Base-by-base conservation (phyloP, 2,888 invertebrate species). In the Hyposoter dolosus region DNA sequence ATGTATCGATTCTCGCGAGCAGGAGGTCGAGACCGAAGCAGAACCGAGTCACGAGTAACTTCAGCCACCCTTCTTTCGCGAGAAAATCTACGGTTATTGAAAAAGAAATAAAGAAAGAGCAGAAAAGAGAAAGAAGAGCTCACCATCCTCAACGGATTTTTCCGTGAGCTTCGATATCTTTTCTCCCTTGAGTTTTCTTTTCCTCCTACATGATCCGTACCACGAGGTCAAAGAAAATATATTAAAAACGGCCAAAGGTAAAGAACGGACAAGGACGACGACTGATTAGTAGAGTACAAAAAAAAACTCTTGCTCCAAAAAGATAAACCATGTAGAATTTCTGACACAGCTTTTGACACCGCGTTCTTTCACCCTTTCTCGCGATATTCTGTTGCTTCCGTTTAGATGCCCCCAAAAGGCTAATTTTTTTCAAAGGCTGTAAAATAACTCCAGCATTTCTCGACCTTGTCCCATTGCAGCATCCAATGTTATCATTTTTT, bases 1-100 rank as follows among this genome's bases (percentile, higher is more conserved):
- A 78, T 79, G 74, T 82, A 84, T 84, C 77, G 84, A 82, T 84
- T 84, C 47, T 60, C 32, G 47, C 53, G 12, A 43, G 63, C 47
- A 71, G 53, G 47, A 74, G 72, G 76, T 6, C 35, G 63, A 72
- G 72, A 40, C 72, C 28, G 50, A 63, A 68, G 63, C 76, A 50
- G 35, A 45, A 43, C 19, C 35, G 28, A 74, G 56, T 74, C 81
- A 43, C 35, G 28, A 32, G 47, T 75, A 79, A 78, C 77, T 72
- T 63, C 66, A 10, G 75, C 71, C 66, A 74, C 63, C 82, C 75
- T 69, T 72, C 75, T 75, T 81, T 79, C 56, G 17, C 50, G 65
- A 50, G 63, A 71, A 79, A 66, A 82, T 56, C 35, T 78, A 78
- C 74, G 74, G 43, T 35, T 72, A 72, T 32, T n/a, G 78, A 68